Conservation (phyloP, 2,113 vertebrate genomes). For the Mus pahari region DNA sequence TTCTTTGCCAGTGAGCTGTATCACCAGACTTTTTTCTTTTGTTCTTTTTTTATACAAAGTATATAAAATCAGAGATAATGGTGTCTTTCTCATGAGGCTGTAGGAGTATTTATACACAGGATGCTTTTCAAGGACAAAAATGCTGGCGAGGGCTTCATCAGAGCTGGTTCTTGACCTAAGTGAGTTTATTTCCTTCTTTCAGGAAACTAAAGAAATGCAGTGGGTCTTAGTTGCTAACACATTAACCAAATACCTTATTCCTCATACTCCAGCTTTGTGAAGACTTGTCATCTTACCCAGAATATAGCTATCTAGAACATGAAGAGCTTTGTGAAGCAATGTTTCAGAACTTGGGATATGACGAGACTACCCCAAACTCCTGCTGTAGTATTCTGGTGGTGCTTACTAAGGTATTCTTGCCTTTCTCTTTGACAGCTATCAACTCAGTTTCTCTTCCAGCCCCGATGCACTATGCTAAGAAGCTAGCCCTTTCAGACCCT, state of each 20-base stretch:
- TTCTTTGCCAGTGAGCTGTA: not conserved
- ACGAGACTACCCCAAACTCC: not conserved
- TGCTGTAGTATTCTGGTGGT: not conserved
- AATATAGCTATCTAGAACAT: conserved; percentile 2
- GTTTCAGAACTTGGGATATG: not conserved
- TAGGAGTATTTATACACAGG: not conserved
- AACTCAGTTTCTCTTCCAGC: conserved; percentile 46
- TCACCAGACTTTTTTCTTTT: not conserved
- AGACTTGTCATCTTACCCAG: not conserved
- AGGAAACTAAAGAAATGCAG: not conserved
- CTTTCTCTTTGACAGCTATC: conserved; percentile 30
- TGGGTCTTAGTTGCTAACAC: not conserved
- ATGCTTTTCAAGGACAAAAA: not conserved
- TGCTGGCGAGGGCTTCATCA: not conserved
- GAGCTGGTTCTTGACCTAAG: conserved; percentile 10
- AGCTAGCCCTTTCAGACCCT: not conserved
- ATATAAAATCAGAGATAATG: conserved; percentile 24
- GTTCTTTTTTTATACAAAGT: not conserved
- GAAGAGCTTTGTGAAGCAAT: not conserved
- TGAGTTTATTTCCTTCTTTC: conserved; percentile 28
- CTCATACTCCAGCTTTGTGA: not conserved
- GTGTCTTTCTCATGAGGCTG: not conserved
- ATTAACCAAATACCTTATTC: conserved; percentile 32
- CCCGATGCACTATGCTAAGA: not conserved
- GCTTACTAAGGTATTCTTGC: conserved; percentile 1